Evolutionary conservation across 2,888 invertebrate species (phyloP).

Genomic region (Ectemnius lituratus): DNA sequence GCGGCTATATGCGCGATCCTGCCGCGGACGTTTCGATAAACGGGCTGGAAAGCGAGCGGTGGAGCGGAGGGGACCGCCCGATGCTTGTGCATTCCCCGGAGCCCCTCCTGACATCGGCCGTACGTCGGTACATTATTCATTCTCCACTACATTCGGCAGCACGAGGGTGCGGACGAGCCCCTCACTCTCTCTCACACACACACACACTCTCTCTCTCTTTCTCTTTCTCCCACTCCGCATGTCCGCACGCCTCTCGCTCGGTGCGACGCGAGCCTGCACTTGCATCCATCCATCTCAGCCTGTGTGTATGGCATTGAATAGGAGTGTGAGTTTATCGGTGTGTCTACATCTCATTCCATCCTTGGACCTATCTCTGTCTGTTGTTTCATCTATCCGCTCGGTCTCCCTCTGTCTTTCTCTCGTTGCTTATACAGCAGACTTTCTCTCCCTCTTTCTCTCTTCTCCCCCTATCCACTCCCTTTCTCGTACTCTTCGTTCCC

Average conservation of each 20-base stretch:
- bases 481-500: neutral
- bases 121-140: constrained; percentile 64
- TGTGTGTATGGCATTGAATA: neutral
- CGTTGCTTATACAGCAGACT: neutral
- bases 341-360: neutral
- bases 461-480: constrained; percentile 3
- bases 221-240: neutral
- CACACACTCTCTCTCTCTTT: neutral
- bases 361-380: constrained; percentile 5
- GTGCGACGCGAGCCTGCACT: neutral
- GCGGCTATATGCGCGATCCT: constrained; percentile 25
- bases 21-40: constrained; percentile 53
- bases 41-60: constrained; percentile 43
- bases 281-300: neutral
- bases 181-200: constrained; percentile 16
- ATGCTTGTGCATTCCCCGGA: constrained; percentile 59
- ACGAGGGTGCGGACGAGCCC: constrained; percentile 47
- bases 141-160: constrained; percentile 60
- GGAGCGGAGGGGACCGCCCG: constrained; percentile 43
- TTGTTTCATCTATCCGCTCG: neutral
- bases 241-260: neutral
- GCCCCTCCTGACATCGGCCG: constrained; percentile 58
- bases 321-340: neutral
- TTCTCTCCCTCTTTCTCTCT: neutral
- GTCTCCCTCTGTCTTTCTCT: neutral